Conservation (phyloP, 2,113 vertebrate species). For the Benitochromis conjunctus region DNA sequence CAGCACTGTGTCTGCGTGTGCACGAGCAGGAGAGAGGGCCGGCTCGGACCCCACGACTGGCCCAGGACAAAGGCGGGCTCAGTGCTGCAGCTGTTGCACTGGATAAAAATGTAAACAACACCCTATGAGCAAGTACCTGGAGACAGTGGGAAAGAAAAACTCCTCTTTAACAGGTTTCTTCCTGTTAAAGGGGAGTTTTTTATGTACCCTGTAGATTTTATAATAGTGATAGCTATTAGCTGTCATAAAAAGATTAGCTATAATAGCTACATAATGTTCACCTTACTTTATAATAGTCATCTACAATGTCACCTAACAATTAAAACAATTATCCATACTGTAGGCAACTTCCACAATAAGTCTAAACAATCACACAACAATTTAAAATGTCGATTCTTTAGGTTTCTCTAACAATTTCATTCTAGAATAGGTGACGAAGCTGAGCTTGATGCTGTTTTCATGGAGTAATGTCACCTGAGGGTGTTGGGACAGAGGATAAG, state of each 20-base stretch:
- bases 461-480: background rate
- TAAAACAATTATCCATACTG: rapidly evolving
- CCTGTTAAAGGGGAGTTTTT: too few species aligned
- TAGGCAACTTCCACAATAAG: background rate
- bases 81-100: constrained; percentile 43
- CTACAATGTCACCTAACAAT: background rate
- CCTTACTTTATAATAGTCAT: background rate
- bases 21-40: constrained; percentile 19
- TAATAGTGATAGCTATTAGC: background rate
- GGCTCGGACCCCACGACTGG: constrained; percentile 2
- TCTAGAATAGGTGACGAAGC: background rate
- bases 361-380: background rate
- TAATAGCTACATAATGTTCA: background rate
- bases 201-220: background rate
- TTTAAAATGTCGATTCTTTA: background rate
- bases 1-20: constrained; percentile 46
- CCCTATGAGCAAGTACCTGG: rapidly evolving
- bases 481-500: background rate
- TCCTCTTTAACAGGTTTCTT: background rate
- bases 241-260: background rate
- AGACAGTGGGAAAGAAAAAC: background rate
- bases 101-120: constrained; percentile 15
- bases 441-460: background rate
- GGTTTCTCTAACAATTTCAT: background rate
- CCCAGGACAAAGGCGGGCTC: constrained; percentile 58